Base-by-base conservation (phyloP, 2,888 invertebrate genomes). In the Oscheius sp. region DNA sequence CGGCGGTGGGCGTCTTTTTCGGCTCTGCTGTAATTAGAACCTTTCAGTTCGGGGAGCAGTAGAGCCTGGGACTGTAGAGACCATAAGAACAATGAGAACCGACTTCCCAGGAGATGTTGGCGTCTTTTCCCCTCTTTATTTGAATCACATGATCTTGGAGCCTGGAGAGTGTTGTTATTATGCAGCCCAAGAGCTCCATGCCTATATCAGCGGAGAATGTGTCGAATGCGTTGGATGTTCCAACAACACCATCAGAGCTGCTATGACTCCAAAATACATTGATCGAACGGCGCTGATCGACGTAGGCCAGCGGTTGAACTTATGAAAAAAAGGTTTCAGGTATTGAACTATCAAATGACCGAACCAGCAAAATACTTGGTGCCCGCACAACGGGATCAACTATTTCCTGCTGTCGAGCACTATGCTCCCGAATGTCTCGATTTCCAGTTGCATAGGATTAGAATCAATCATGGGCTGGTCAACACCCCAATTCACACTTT, bases 141-240 rank as follows among this genome's bases (percentile, higher is more conserved):
- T 99, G 79, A 99, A 99, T 89, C 92, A 93, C 78, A 89, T 98
- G 76, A 91, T 91, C 16, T 90, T 99, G 49, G 89, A 93, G 80
- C 94, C 95, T 0, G 95, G 95, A 1, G 93, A 99, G 89, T 95
- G 96, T 1, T 93, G 99, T 79, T 99, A 93, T 89, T 91, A 99
- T 35, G 93, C 93, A 61, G 93, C 97, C 1, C 95, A 96, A 89
- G 92, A 94, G 88, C 95, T 96, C 5, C 99, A 99, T 89, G 96
- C 98, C 6, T 99, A 99, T 90, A 90, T 99, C 21, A 93, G 92
- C 85, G 99, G 99, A 90, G 98, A 99, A 90, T 97, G 97, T 88
- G 91, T 99, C 61, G 99, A 99, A 90, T 96, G 96, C 89, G 99
- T 99, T 96, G 96, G 98, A 0, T 95, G 95, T 88, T 98, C 98